Percentiles rank a stretch among this genome's conserved stretches.
phyloP scores from a whole-genome alignment of 1,140 invertebrate genomes.

The Lethrus apterus region DNA sequence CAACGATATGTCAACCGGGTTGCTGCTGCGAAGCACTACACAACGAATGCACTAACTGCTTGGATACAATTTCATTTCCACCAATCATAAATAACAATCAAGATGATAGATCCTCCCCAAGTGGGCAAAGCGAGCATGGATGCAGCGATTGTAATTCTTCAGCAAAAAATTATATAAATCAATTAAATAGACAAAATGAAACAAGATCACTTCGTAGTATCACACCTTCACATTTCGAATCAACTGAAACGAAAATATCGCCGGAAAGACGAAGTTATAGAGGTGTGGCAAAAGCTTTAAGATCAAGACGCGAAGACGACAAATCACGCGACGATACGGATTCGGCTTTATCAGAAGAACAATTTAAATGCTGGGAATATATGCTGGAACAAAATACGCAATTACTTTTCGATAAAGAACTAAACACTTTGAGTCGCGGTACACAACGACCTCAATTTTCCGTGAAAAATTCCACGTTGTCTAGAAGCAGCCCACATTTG shows the following conservation, averaged over 20 bases:
- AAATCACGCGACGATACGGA: conserved; percentile 51
- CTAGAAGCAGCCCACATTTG: conserved; percentile 52
- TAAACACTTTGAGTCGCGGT: conserved; percentile 65
- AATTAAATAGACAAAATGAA: conserved; percentile 35
- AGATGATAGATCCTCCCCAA: conserved; percentile 69
- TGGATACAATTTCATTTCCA: conserved; percentile 35
- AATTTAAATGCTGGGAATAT: conserved; percentile 88
- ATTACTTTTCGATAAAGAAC: conserved; percentile 76
- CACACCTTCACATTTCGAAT: conserved; percentile 36
- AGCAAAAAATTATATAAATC: conserved; percentile 38
- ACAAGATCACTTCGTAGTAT: conserved; percentile 35
- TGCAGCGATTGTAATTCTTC: conserved; percentile 49
- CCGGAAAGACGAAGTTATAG: conserved; percentile 48
- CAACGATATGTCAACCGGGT: conserved; percentile 47
- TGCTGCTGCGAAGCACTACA: conserved; percentile 54
- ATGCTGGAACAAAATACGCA: conserved; percentile 88
- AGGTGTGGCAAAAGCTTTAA: conserved; percentile 48
- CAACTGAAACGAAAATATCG: conserved; percentile 32
- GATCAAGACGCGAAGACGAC: conserved; percentile 47
- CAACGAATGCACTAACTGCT: conserved; percentile 53
- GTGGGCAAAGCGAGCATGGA: conserved; percentile 71
- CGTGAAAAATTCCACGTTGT: conserved; percentile 46
- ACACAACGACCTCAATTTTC: conserved; percentile 42
- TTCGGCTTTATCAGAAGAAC: conserved; percentile 65
- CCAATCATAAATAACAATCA: conserved; percentile 39